Conservation (phyloP, 2,888 invertebrate genomes). For the Volucella zonaria region DNA sequence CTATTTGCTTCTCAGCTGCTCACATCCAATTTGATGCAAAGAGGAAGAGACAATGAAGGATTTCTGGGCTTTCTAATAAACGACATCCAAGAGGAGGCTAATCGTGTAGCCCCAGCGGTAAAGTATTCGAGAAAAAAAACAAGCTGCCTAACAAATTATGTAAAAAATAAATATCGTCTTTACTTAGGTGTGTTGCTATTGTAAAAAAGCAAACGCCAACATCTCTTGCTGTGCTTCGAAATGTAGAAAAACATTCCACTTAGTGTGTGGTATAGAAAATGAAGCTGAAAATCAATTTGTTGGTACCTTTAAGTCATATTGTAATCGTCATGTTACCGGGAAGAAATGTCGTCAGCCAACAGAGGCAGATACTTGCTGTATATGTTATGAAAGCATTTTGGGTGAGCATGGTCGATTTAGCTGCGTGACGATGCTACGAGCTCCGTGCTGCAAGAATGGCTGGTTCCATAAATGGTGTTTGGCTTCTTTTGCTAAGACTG, state of each 20-base stretch:
- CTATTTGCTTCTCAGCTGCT: constrained; percentile 84
- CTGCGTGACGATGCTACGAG: constrained; percentile 84
- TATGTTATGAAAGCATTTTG: constrained; percentile 86
- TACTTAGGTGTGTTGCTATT: constrained; percentile 88
- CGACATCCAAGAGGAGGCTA: constrained; percentile 88
- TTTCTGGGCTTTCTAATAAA: constrained; percentile 88
- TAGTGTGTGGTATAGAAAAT: constrained; percentile 88
- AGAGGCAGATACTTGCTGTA: constrained; percentile 84
- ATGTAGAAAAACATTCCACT: constrained; percentile 89
- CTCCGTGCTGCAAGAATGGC: constrained; percentile 90
- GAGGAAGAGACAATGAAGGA: constrained; percentile 87
- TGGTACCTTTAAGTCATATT: constrained; percentile 84
- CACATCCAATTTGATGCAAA: constrained; percentile 88
- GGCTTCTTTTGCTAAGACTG: constrained; percentile 87
- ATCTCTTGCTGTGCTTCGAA: constrained; percentile 87
- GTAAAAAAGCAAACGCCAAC: constrained; percentile 86
- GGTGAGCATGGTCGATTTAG: constrained; percentile 80
- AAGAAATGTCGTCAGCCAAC: constrained; percentile 33
- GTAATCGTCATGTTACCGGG: constrained; percentile 75
- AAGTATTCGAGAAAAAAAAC: constrained; percentile 69
- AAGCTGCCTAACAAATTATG: constrained; percentile 19
- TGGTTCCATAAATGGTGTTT: constrained; percentile 91
- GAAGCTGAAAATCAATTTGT: constrained; percentile 87
- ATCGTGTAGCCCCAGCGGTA: constrained; percentile 87
- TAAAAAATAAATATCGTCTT: constrained; percentile 44